Evolutionary conservation across 2,888 invertebrate species (phyloP).

Genomic region (Acheta domesticus): DNA sequence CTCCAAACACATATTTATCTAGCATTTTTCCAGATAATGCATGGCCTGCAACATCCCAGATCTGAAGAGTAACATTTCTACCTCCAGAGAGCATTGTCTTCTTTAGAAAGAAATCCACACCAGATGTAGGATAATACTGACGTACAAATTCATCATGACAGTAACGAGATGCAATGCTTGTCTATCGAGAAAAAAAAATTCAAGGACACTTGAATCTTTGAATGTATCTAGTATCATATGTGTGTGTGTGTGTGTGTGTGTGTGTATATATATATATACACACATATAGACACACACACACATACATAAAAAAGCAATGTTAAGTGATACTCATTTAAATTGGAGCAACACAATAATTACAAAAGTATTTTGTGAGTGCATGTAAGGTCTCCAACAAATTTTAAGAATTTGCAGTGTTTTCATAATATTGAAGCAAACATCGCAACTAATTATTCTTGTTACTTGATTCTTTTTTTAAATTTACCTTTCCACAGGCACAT

Average conservation of each 20-base stretch:
- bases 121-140: constrained; percentile 62
- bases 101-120: constrained; percentile 70
- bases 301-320: constrained; percentile 39
- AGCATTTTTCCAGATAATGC: constrained; percentile 74
- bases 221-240: too few relatives aligned
- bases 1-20: constrained; percentile 66
- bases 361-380: not conserved
- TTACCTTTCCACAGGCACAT: constrained; percentile 76
- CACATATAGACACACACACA: too few relatives aligned
- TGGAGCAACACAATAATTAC: too few relatives aligned
- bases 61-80: constrained; percentile 64
- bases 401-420: too few relatives aligned
- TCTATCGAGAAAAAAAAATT: constrained; percentile 47
- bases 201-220: not conserved
- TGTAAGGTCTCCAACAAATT: constrained; percentile 40
- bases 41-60: constrained; percentile 83
- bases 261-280: too few relatives aligned
- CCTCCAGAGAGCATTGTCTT: constrained; percentile 57
- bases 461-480: too few relatives aligned
- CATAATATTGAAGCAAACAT: too few relatives aligned
- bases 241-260: too few relatives aligned
- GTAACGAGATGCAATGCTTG: constrained; percentile 61
- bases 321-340: not conserved
- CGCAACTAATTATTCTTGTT: too few relatives aligned
- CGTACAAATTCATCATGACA: constrained; percentile 63